Evolutionary conservation across 2,113 vertebrate genomes (phyloP).

Genomic region (Recurvirostra avosetta): DNA sequence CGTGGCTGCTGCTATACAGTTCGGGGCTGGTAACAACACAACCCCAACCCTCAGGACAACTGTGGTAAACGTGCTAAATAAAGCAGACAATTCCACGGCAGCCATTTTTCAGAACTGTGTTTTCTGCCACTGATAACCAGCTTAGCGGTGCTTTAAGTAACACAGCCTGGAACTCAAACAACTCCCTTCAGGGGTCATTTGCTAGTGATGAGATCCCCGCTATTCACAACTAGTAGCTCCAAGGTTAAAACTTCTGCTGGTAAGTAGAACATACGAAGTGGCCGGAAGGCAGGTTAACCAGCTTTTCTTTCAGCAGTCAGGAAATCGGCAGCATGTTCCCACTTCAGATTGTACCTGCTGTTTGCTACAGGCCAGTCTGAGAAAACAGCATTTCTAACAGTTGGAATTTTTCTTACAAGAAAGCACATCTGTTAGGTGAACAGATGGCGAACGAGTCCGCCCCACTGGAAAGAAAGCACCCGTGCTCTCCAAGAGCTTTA

Average conservation of each 20-base stretch:
- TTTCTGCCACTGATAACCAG: neutral
- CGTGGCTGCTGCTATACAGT: neutral
- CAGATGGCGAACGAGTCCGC: neutral
- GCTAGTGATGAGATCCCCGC: neutral
- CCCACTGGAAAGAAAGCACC: slow-evolving; percentile 37
- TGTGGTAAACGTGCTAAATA: too few relatives aligned
- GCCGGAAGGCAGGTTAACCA: neutral
- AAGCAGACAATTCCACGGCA: neutral
- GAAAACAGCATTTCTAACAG: neutral
- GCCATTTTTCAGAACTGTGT: rapidly evolving
- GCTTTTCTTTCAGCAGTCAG: neutral
- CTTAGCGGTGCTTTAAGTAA: neutral
- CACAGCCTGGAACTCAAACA: neutral
- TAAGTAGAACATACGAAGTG: neutral
- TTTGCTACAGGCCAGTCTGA: neutral
- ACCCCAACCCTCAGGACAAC: neutral
- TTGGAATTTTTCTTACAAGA: neutral
- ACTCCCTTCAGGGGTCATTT: neutral
- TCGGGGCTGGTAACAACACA: neutral
- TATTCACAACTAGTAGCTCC: neutral
- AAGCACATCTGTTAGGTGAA: neutral
- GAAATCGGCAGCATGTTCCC: neutral
- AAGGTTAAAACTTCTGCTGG: neutral
- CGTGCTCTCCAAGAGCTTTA: neutral
- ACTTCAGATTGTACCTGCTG: neutral